Conservation (phyloP, 1,140 invertebrate genomes). For the Bombus turneri region DNA sequence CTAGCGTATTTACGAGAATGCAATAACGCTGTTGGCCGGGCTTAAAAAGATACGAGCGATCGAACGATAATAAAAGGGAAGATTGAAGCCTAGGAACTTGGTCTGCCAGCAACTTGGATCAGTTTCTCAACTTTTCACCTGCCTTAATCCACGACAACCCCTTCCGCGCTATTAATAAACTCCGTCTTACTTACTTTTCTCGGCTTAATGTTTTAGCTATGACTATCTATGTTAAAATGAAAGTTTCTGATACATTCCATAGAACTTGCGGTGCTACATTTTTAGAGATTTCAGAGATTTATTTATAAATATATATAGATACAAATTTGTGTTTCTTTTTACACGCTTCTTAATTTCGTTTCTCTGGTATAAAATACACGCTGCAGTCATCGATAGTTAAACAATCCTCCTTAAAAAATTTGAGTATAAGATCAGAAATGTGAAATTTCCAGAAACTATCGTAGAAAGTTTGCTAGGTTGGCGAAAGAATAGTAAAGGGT, state of each 20-base stretch:
- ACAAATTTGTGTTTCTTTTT: neutral
- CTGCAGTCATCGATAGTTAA: neutral
- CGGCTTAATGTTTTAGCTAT: too few species aligned
- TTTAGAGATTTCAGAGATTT: too few species aligned
- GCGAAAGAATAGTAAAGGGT: neutral
- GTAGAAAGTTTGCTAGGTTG: neutral
- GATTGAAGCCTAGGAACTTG: constrained; percentile 51
- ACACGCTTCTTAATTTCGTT: neutral
- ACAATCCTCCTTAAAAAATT: neutral
- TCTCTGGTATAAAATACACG: neutral
- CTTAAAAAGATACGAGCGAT: constrained; percentile 57
- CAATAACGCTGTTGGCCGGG: constrained; percentile 27
- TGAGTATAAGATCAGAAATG: neutral
- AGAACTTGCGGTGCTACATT: too few species aligned
- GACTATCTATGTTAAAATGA: too few species aligned
- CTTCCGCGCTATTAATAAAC: neutral
- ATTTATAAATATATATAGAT: too few species aligned
- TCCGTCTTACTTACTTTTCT: neutral
- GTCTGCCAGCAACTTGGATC: constrained; percentile 48
- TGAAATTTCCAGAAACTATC: too few species aligned
- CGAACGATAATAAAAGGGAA: constrained; percentile 63
- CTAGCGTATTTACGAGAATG: constrained; percentile 45
- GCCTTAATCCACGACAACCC: neutral
- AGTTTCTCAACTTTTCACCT: constrained; percentile 41
- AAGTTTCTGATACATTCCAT: neutral